Conservation (phyloP, 2,797 vertebrate species). For the Pteronotus mesoamericanus region DNA sequence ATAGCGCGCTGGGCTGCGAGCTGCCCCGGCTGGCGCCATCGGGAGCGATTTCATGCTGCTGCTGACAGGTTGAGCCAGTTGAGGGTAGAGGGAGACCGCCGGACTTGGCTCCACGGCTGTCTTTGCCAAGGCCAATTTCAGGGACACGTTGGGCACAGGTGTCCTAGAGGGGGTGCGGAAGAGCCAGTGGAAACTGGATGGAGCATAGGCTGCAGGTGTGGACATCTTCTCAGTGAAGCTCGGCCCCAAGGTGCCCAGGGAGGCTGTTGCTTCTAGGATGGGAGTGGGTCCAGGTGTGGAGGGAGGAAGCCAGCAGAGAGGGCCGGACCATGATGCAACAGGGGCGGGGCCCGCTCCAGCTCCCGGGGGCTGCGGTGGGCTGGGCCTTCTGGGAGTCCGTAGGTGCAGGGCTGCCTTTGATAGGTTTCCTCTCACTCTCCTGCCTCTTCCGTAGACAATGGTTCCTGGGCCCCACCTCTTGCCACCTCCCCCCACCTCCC, state of each 20-base stretch:
- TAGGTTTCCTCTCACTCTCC: fast-evolving
- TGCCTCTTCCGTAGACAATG: not conserved
- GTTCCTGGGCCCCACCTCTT: not conserved
- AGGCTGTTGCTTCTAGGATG: not conserved
- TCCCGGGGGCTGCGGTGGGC: not conserved
- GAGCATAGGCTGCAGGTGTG: not conserved
- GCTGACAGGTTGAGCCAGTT: not conserved
- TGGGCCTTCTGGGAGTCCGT: not conserved
- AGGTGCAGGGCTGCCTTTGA: fast-evolving
- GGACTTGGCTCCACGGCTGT: fast-evolving
- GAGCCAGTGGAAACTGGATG: not conserved
- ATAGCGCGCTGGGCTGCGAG: not conserved
- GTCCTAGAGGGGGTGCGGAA: not conserved
- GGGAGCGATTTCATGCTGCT: not conserved
- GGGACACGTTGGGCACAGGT: not conserved
- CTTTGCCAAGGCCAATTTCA: not conserved
- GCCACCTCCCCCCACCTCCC: not conserved
- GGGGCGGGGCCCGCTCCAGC: not conserved
- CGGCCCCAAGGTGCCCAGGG: not conserved
- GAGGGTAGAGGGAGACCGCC: not conserved
- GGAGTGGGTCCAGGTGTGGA: fast-evolving
- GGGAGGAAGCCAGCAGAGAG: fast-evolving
- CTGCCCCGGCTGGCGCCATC: fast-evolving
- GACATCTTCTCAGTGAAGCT: not conserved
- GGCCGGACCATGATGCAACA: fast-evolving